Evolutionary conservation across 2,113 vertebrate genomes (phyloP).

Genomic region (Hemiscyllium ocellatum): DNA sequence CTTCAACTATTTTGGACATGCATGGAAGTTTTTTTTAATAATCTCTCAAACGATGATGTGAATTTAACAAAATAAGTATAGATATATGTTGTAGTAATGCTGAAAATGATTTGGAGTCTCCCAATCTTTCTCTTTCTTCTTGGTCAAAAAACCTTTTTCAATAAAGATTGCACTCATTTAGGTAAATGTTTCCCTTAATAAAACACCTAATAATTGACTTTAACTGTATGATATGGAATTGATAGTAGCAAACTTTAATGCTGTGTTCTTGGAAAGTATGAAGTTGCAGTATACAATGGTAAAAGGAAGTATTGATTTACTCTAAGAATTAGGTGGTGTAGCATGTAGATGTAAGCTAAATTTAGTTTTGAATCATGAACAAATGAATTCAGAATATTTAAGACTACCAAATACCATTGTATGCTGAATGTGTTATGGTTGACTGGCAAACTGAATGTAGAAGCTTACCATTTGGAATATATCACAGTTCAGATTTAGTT

Average conservation of each 20-base stretch:
- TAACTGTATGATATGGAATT: not conserved
- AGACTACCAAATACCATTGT: not conserved
- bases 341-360: not conserved
- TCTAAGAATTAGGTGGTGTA: not conserved
- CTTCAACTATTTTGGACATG: not conserved
- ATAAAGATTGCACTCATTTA: not conserved
- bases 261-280: not conserved
- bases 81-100: not conserved
- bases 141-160: not conserved
- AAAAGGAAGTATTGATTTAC: not conserved
- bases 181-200: not conserved
- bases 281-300: not conserved
- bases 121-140: not conserved
- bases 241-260: not conserved
- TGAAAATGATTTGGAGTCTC: not conserved
- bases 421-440: not conserved
- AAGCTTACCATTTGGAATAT: not conserved
- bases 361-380: constrained; percentile 9
- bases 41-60: not conserved
- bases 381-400: not conserved
- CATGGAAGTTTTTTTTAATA: not conserved
- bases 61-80: not conserved
- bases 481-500: not conserved
- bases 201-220: not conserved
- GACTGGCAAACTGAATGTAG: not conserved